These are phyloP conservation scores for Sterna hirundo DNA, from an alignment of 2,113 vertebrate species.

Conservation along the genomic window DNA sequence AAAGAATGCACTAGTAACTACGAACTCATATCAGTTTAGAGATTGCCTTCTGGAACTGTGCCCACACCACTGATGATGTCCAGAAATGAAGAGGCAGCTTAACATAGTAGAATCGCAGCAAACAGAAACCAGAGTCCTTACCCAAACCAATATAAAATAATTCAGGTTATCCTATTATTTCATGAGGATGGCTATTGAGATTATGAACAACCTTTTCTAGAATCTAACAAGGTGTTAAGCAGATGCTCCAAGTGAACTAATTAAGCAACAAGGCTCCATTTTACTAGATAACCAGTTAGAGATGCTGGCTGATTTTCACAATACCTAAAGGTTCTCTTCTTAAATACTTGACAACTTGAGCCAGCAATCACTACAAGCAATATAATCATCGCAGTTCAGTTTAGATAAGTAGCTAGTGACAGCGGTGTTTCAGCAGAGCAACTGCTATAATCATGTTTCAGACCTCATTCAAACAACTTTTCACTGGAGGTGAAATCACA, in stretches of 20 bases:
- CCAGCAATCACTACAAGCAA: neutral
- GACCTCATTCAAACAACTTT: neutral
- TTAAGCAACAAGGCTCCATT: neutral
- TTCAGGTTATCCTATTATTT: neutral
- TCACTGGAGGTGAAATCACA: neutral
- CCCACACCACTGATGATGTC: neutral
- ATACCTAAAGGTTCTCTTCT: neutral
- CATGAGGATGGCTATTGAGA: neutral
- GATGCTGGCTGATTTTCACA: neutral
- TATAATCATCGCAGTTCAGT: neutral
- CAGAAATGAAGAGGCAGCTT: neutral
- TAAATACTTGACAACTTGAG: neutral
- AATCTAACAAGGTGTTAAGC: neutral
- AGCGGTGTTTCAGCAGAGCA: neutral
- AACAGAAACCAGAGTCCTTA: neutral
- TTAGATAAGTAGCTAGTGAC: neutral
- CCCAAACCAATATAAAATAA: neutral
- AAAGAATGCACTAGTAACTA: neutral
- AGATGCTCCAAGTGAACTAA: neutral
- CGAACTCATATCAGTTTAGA: neutral
- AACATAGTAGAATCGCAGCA: neutral
- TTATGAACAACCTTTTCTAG: neutral
- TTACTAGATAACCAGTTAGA: neutral
- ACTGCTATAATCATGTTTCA: neutral
- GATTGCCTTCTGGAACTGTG: neutral